Conservation (phyloP, 2,113 vertebrate genomes). For the Rhodinocichla rosea region DNA sequence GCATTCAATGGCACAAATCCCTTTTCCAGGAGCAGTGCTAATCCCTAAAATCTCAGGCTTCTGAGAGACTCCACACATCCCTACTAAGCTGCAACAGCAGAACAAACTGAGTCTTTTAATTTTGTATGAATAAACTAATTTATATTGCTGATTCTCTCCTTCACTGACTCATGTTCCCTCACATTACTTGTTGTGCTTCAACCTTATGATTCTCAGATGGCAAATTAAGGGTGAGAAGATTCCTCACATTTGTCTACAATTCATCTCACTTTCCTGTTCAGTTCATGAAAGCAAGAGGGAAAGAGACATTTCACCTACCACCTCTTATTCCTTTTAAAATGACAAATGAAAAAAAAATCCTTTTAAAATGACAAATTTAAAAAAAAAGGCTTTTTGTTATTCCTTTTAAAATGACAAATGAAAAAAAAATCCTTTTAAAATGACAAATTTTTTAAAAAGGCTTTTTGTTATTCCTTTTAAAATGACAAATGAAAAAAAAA, state of each 20-base stretch:
- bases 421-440: no score
- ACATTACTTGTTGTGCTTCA: not conserved
- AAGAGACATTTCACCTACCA: not conserved
- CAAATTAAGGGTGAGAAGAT: conserved; percentile 29
- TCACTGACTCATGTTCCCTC: rapidly evolving
- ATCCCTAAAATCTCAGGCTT: not conserved
- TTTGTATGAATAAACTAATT: not conserved
- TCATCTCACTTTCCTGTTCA: not conserved
- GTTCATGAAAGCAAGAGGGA: not conserved
- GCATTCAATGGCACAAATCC: not conserved
- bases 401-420: not conserved
- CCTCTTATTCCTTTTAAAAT: not conserved
- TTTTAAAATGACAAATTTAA: not conserved
- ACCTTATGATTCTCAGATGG: not conserved
- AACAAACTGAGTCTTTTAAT: not conserved
- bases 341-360: no score
- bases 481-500: not conserved
- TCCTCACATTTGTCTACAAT: not conserved
- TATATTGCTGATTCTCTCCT: not conserved
- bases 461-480: not conserved
- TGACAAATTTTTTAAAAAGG: no score
- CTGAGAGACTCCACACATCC: not conserved
- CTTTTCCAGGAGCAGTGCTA: not conserved
- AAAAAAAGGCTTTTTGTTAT: no score
- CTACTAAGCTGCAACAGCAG: not conserved